Base-by-base conservation (phyloP, 2,797 vertebrate genomes). In the Cirrhinus mrigala region DNA sequence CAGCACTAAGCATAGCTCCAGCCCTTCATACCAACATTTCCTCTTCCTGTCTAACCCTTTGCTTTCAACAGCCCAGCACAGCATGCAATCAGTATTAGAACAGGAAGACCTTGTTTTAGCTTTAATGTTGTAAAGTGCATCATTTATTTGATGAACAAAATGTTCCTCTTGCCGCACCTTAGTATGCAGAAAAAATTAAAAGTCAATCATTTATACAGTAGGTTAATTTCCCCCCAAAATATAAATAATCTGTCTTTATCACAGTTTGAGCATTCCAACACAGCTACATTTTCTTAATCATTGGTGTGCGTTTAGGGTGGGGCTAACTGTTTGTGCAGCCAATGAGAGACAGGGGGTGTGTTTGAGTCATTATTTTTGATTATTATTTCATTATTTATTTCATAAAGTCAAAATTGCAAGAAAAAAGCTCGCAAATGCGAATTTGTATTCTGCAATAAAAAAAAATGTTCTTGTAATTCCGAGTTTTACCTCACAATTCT, bases 31-130 rank as follows among this genome's bases (percentile, higher is more conserved):
- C 22, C 12, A 73, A 16, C 77, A 66, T 75, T 75, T 74, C 40
- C 56, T 75, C 44, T 83, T 82, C 24, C 81, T 82, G 40, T 50
- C 24, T 62, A 62, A 74, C 24, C 54, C 2, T 29, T 29, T 58
- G 68, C 52, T 82, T 82, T 71, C n/a, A 60, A 20, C 33, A 44
- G 64, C 33, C 54, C 58, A n/a, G 44, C 56, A 48, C 24, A 73
- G 54, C 12, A 50, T 73, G 69, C 18, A 74, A 46, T 11, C 18
- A 15, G 48, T 29, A 64, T 16, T 4, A 37, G 70, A 29, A 64
- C 27, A 82, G 44, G 2, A 37, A 50, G 20, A 33, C 56, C 11
- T 50, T 62, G 40, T 50, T 69, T 37, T 54, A n/a, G 27, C 62
- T 37, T 64, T 7, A 22, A 3, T 5, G 24, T 64, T 64, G 24